Evolutionary conservation across 2,113 vertebrate genomes (phyloP).

Genomic region (Neoarius graeffei): DNA sequence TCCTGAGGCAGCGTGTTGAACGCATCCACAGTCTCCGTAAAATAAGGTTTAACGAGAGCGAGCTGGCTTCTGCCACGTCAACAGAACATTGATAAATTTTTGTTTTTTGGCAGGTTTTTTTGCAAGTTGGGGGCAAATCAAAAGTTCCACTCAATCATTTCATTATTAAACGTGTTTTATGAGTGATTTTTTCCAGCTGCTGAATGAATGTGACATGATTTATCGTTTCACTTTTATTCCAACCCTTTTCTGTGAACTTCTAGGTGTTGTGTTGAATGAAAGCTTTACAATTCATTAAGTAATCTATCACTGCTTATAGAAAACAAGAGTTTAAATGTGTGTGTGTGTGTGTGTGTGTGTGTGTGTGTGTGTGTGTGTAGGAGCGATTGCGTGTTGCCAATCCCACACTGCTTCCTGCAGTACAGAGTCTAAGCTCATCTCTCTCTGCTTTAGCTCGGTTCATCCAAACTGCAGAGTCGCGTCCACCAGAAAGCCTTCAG

Average conservation of each 20-base stretch:
- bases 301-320: constrained; percentile 10
- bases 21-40: neutral
- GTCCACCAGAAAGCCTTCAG: constrained; percentile 63
- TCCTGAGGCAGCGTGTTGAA: no score
- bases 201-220: neutral
- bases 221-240: neutral
- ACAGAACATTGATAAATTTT: neutral
- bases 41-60: neutral
- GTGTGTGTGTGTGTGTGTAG: constrained; percentile 34
- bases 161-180: neutral
- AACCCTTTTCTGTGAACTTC: neutral
- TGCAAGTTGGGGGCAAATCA: neutral
- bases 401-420: constrained; percentile 55
- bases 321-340: neutral
- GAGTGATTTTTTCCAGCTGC: neutral
- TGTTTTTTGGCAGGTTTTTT: neutral
- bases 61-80: neutral
- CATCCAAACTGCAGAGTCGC: constrained; percentile 48
- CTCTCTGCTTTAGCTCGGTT: constrained; percentile 66
- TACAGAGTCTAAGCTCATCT: constrained; percentile 47
- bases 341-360: constrained; percentile 9
- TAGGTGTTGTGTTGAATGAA: neutral
- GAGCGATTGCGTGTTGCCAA: constrained; percentile 49
- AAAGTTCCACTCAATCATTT: neutral
- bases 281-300: neutral